Base-by-base conservation (phyloP, 2,113 vertebrate genomes). In the Equus przewalskii region DNA sequence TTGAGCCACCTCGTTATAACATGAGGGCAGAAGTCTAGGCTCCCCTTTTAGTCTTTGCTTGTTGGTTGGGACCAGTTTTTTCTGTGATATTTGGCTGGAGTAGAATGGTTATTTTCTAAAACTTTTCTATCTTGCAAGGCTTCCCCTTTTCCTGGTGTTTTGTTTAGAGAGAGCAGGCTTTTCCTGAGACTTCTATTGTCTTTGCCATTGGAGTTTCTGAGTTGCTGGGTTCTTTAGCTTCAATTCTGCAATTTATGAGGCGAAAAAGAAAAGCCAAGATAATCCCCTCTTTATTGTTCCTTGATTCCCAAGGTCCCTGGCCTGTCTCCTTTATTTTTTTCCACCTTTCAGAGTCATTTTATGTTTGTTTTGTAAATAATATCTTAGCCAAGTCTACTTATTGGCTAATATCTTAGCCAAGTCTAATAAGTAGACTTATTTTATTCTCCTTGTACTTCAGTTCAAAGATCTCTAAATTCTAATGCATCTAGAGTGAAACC, bases 381-480 rank as follows among this genome's bases (percentile, higher is more conserved):
- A 28, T 24, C 26, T 93, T 85, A 51, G 33, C 10, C 28, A 92
- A 70, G 3, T 9, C 14, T 89, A 69, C 28, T 90, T 85, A 36
- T 36, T 36, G 36, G 36, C 36, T 83, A 75, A 86, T n/a, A 28
- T 24, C 26, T 93, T 85, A 51, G 33, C 10, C 28, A 92, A 70
- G 3, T 9, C 14, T 89, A 69, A 22, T 90, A 80, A 36, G 36
- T 36, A 36, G 36, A 36, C 58, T 93, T 91, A 78, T 75, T 92
- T 70, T 80, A 62, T 44, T 85, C 8, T 21, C 24, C 33, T 73
- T 60, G 46, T 73, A 22, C 33, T 84, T 79, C 78, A 78, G 11
- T 56, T 89, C 54, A 70, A 70, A 72, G n/a, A 85, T 85, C 69
- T 89, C 36, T 89, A 41, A 93, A 76, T 89, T 88, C 54, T 44